Percentiles rank a stretch among this genome's conserved stretches.
phyloP scores from a whole-genome alignment of 2,113 vertebrate genomes.

The Romanogobio albipinnatus region DNA sequence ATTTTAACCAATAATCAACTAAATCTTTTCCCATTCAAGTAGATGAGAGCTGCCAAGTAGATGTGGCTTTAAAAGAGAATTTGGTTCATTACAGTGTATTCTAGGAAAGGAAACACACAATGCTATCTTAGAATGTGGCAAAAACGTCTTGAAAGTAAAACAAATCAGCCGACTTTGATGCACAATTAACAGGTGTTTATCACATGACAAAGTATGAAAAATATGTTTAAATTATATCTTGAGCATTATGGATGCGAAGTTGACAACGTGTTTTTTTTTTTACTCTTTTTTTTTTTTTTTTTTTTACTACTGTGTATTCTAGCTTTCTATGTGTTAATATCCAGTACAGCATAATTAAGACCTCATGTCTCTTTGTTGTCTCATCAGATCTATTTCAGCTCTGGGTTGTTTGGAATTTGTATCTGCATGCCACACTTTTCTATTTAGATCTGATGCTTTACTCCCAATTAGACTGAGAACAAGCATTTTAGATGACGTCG shows the following conservation, averaged over 20 bases:
- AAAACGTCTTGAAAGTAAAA: background rate
- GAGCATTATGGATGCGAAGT: background rate
- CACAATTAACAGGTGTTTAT: background rate
- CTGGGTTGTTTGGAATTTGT: background rate
- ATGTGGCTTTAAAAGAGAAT: background rate
- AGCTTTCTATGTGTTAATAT: background rate
- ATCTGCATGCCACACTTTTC: background rate
- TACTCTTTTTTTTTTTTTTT: no score
- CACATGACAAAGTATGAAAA: background rate
- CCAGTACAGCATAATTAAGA: background rate
- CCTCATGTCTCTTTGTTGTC: background rate
- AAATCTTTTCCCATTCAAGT: background rate
- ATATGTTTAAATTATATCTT: background rate
- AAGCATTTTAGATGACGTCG: background rate
- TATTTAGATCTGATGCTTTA: background rate
- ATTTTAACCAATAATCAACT: background rate
- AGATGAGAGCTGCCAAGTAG: background rate
- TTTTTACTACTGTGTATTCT: background rate
- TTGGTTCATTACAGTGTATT: no score
- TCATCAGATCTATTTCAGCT: slow-evolving; percentile 7
- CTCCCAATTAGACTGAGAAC: slow-evolving; percentile 21
- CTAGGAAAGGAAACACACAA: background rate
- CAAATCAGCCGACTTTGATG: background rate
- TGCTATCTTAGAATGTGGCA: background rate
- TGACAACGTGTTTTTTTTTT: background rate